Evolutionary conservation across 1,140 invertebrate species (phyloP).

Genomic region (Camponotus floridanus): DNA sequence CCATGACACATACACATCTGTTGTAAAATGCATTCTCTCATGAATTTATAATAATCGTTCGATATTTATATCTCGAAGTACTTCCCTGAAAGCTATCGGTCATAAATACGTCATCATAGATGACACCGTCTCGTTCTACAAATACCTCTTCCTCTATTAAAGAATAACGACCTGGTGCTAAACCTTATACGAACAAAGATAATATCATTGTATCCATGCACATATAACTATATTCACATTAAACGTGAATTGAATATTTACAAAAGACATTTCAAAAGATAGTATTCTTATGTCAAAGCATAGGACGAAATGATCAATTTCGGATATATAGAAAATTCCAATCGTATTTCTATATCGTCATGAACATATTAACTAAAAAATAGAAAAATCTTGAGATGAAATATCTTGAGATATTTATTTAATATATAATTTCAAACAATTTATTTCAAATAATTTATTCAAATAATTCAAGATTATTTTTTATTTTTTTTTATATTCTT

Average conservation of each 20-base stretch:
- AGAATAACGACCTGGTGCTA: conserved; percentile 24
- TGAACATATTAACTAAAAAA: not conserved
- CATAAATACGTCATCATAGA: conserved; percentile 28
- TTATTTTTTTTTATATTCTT: not conserved
- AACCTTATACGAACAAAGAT: not conserved
- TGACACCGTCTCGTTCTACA: conserved; percentile 43
- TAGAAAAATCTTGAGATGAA: too few relatives aligned
- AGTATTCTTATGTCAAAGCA: not conserved
- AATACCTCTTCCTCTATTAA: conserved; percentile 55
- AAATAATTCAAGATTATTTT: not conserved
- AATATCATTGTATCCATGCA: not conserved
- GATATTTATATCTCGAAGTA: conserved; percentile 47
- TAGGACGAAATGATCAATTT: not conserved
- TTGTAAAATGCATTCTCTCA: conserved; percentile 27
- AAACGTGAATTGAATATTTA: not conserved
- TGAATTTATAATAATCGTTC: conserved; percentile 26
- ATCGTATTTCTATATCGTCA: not conserved
- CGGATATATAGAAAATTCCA: not conserved
- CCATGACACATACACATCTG: not conserved
- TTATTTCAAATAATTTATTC: too few relatives aligned
- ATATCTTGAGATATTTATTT: too few relatives aligned
- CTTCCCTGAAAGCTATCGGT: conserved; percentile 7
- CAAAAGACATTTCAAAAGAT: too few relatives aligned
- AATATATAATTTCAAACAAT: not conserved
- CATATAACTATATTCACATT: too few relatives aligned